Evolutionary conservation across 2,797 vertebrate genomes (phyloP).

Genomic region (Aselliscus stoliczkanus): DNA sequence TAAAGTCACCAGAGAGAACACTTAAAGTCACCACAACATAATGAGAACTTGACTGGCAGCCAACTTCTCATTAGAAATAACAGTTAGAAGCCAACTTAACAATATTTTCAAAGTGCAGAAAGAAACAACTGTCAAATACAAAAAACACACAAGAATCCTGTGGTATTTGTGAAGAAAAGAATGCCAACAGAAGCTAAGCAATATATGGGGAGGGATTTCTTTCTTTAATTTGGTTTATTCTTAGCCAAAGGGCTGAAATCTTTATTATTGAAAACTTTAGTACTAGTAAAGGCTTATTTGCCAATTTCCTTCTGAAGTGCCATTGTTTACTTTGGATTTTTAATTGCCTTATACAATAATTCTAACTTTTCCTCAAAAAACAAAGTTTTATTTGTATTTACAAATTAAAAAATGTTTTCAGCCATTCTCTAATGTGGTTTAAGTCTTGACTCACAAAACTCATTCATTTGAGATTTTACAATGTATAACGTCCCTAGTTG

Average conservation of each 20-base stretch:
- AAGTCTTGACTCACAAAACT: not conserved
- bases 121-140: not conserved
- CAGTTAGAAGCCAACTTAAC: not conserved
- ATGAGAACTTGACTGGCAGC: not conserved
- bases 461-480: not conserved
- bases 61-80: not conserved
- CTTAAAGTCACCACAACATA: not conserved
- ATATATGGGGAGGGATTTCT: not conserved
- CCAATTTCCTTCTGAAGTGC: not conserved
- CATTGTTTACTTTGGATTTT: not conserved
- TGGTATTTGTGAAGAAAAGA: not conserved
- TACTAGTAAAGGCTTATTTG: not conserved
- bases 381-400: not conserved
- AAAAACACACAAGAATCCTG: not conserved
- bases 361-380: not conserved
- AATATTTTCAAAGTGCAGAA: not conserved
- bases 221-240: not conserved
- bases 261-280: not conserved
- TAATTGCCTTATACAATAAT: not conserved
- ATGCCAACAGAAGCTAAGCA: not conserved
- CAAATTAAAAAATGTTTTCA: not conserved
- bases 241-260: not conserved
- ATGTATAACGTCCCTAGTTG: not conserved
- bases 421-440: not conserved
- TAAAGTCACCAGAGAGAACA: not conserved